Percentiles rank a stretch among this genome's conserved stretches.
Evolutionary conservation across 2,888 invertebrate genomes (phyloP).

Genomic region (Cacoxenus indagator): DNA sequence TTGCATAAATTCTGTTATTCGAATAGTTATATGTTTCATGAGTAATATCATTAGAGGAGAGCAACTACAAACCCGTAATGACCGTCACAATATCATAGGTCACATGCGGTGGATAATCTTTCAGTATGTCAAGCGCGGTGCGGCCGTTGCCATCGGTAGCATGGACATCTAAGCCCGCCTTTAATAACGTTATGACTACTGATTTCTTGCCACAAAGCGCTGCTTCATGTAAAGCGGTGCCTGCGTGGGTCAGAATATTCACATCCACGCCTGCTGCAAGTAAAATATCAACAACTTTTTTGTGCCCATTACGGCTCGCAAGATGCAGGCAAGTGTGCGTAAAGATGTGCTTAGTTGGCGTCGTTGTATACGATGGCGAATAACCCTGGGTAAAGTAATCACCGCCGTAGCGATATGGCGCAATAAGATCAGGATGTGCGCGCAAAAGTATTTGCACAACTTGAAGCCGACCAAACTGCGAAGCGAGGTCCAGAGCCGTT

Average conservation of each 20-base stretch:
- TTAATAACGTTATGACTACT: conserved; percentile 84
- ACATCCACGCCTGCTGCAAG: conserved; percentile 90
- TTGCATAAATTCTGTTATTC: conserved; percentile 39
- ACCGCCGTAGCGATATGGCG: conserved; percentile 34
- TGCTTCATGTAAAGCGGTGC: conserved; percentile 94
- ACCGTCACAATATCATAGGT: conserved; percentile 87
- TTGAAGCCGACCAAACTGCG: conserved; percentile 87
- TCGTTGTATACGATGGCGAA: conserved; percentile 40
- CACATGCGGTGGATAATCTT: conserved; percentile 87
- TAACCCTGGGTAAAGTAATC: conserved; percentile 32
- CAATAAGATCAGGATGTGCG: conserved; percentile 84
- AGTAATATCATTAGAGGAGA: conserved; percentile 50
- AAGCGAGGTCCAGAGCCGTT: conserved; percentile 93
- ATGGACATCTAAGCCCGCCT: conserved; percentile 83
- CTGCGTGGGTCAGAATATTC: conserved; percentile 86
- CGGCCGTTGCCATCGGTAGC: conserved; percentile 83
- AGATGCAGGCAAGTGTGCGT: conserved; percentile 90
- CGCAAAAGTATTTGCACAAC: conserved; percentile 88
- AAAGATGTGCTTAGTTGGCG: conserved; percentile 58
- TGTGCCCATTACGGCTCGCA: conserved; percentile 92
- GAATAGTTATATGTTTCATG: conserved; percentile 30
- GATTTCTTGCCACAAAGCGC: conserved; percentile 91
- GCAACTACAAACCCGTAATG: conserved; percentile 74
- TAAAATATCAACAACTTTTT: conserved; percentile 85
- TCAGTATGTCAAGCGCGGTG: conserved; percentile 88